Base-by-base conservation (phyloP, 2,888 invertebrate species). In the Troides aeacus region DNA sequence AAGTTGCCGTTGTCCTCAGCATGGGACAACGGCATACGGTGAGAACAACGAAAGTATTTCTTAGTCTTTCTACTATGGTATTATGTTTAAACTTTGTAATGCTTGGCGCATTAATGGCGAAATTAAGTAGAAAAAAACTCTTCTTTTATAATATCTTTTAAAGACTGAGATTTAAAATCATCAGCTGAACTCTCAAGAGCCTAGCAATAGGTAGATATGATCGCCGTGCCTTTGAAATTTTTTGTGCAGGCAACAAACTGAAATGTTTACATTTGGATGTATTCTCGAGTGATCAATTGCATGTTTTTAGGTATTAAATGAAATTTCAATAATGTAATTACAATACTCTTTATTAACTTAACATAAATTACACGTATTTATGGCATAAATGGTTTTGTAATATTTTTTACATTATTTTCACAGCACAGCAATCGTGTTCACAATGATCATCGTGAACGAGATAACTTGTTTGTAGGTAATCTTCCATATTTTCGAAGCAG, bases 391-490 rank as follows among this genome's bases (percentile, higher is more conserved):
- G 72, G 72, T 74, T 62, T 71, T 71, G 63, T 72, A 74, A 74
- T 73, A 79, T 75, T 73, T 73, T 67, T 53, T 64, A 67, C 50
- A 68, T 68, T 68, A 58, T 70, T 71, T 71, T 72, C 70, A 61
- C 74, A 61, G 71, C 76, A n/a, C 87, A 90, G 86, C 79, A 74
- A 91, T 90, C 86, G 72, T 80, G 85, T 79, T 89, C 91, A 92
- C 91, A 91, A 90, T 83, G 67, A 62, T 15, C 69, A 80, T 91
- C 91, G 90, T 92, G 91, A 88, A 72, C 81, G 76, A 75, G 81
- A 90, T 91, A 74, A 83, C 84, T 91, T 86, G 62, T 63, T 68
- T 70, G 65, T 46, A 42, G 46, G 63, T 62, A 67, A 63, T 24
- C 12, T 58, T 58, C 21, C 3, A n/a, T 4, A 12, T 23, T 58